Base-by-base conservation (phyloP, 2,888 invertebrate genomes). In the Hedya salicella region DNA sequence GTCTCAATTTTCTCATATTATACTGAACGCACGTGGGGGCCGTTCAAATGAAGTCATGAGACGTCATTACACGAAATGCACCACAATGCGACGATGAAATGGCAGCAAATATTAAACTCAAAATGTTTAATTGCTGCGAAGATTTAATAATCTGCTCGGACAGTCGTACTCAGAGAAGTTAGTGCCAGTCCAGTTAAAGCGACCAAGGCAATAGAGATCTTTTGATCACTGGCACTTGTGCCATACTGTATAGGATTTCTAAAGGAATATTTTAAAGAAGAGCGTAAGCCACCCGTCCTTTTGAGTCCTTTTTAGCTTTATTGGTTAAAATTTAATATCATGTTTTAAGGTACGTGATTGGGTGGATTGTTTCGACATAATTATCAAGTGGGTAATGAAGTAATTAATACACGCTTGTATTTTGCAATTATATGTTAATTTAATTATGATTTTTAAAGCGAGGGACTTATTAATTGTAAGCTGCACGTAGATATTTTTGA, bases 261-360 rank as follows among this genome's bases (percentile, higher is more conserved):
- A 36, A 0, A 11, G 36, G 6, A 11, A 36, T 36, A 36, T 9
- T 8, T 9, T 2, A 9, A 11, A 11, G 6, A 11, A 36, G 2
- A 9, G 11, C 36, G 19, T 46, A 13, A 46, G 46, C 2, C 1
- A 21, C 21, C 2, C 2, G 8, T n/a, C 5, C 21, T 48, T 5
- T 4, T n/a, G 21, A 6, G 48, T 48, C 21, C 8, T 6, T n/a
- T 21, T 6, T 21, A 0, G 48, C n/a, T 21, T 21, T 0, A 48
- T 13, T 13, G 21, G 11, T 25, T 6, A 21, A 48, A 19, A 52
- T 19, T n/a, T n/a, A 32, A 44, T 44, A 44, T 62, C 32, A 52
- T 52, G 44, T 52, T 52, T 52, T 32, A 52, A 19, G 42, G 32
- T 42, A 32, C 19, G 32, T 32, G 17, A 44, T 50, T 40, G 40